Base-by-base conservation (phyloP, 2,888 invertebrate genomes). In the Doris montereyensis region DNA sequence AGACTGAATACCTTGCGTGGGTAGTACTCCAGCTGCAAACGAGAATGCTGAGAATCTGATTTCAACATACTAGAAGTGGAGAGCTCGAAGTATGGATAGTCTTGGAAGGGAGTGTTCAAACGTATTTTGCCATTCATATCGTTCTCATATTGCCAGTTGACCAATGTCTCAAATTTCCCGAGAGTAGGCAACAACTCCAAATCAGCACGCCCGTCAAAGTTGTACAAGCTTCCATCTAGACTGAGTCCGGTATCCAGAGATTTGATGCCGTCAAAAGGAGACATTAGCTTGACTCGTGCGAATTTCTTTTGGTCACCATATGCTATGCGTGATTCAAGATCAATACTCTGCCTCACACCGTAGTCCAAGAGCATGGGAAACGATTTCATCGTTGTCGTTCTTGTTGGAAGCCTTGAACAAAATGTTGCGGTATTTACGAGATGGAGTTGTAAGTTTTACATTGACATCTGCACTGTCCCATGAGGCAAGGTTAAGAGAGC, bases 51-150 rank as follows among this genome's bases (percentile, higher is more conserved):
- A 8, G 68, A 65, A 8, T 58, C 77, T 62, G 70, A 34, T 10
- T 35, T n/a, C 35, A 81, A 70, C n/a, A n/a, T n/a, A 70, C 81
- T 82, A 28, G 73, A 79, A 17, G 80, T 57, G 26, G 78, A 75
- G 26, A 84, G 41, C 34, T 84, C 81, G 57, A 81, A 32, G 78
- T 84, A 83, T 52, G 81, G 83, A 57, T 83, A 71, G 2, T 78
- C 57, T 26, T 67, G 21, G 81, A 80, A 83, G 32, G 85, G 85
- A 10, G 85, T 85, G 24, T 83, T 78, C 10, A 86, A 26, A 17
- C 84, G 76, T 35, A 84, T n/a, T 21, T 82, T 85, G 32, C 77
- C 84, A 0, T 67, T 76, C 17, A 84, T 34, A 52, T 82, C 83
- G 8, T 41, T 32, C 28, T 65, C 81, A 17, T 74, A 57, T 26